A percentile compares a stretch with the other conserved stretches of the same genome.
Conservation (phyloP, 37 sponge, comb jelly and placozoan species). For the Petrosia ficiformis region DNA sequence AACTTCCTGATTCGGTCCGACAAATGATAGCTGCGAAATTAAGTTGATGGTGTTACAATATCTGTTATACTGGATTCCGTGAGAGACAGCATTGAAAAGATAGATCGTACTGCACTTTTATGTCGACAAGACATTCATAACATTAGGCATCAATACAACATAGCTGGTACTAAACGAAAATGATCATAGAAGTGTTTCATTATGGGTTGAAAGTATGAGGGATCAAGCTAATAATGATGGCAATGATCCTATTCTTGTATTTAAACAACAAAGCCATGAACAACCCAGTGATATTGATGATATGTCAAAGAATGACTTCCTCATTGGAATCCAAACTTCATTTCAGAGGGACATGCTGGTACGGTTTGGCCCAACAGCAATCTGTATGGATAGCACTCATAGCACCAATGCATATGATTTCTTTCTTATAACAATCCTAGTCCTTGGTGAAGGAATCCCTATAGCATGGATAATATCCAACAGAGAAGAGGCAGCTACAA, state of each 20-base stretch:
- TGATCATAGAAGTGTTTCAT: slow-evolving; percentile 16
- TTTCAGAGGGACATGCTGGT: slow-evolving; percentile 20
- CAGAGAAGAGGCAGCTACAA: slow-evolving; percentile 24
- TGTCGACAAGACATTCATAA: not conserved
- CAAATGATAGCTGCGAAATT: slow-evolving; percentile 26
- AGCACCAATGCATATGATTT: slow-evolving; percentile 42
- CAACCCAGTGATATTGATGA: slow-evolving; percentile 6
- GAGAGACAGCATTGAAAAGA: slow-evolving; percentile 14
- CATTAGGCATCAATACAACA: not conserved
- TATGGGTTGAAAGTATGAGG: not conserved
- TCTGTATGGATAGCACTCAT: slow-evolving; percentile 38
- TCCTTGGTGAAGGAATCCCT: slow-evolving; percentile 69
- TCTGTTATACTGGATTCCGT: slow-evolving; percentile 26
- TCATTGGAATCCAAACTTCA: not conserved
- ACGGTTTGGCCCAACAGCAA: not conserved
- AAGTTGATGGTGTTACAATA: slow-evolving; percentile 17
- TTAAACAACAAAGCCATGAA: not conserved
- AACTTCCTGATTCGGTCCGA: not conserved
- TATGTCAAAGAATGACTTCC: not conserved
- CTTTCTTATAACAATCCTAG: slow-evolving; percentile 33
- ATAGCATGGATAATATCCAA: slow-evolving; percentile 41
- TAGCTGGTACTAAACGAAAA: not conserved
- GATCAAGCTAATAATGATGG: slow-evolving; percentile 1
- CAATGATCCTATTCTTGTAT: not conserved
- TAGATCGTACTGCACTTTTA: slow-evolving; percentile 7